Conservation (phyloP, 2,888 invertebrate species). For the Pecten maximus region DNA sequence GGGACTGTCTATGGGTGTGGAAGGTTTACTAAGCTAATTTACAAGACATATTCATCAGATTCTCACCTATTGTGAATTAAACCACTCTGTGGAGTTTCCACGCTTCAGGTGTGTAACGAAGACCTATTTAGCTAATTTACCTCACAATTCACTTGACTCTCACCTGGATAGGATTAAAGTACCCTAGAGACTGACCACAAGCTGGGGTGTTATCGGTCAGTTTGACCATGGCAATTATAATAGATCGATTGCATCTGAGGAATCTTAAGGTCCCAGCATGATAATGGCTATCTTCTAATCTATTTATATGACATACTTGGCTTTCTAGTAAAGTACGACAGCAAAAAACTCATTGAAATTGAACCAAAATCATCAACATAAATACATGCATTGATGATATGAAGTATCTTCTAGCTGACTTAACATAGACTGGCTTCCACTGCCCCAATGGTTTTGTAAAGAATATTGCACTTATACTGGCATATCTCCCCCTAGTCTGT, state of each 20-base stretch:
- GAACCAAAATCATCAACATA: not conserved
- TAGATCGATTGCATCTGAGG: not conserved
- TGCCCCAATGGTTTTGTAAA: too few species aligned
- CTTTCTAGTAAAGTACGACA: not conserved
- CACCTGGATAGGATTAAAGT: slow-evolving; percentile 8
- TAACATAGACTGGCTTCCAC: too few species aligned
- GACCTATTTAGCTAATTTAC: slow-evolving; percentile 30
- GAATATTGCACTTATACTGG: too few species aligned
- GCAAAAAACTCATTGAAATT: not conserved
- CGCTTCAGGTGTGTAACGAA: not conserved
- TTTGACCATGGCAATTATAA: not conserved
- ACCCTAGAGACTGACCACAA: slow-evolving; percentile 16
- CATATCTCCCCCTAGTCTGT: too few species aligned
- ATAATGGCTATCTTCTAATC: not conserved
- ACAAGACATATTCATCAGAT: not conserved
- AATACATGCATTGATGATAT: not conserved
- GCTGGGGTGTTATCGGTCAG: not conserved
- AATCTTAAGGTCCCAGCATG: not conserved
- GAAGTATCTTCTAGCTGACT: not conserved
- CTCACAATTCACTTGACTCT: not conserved
- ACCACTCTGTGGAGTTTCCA: not conserved
- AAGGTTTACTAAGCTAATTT: not conserved
- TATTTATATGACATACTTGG: not conserved
- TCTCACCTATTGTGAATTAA: not conserved
- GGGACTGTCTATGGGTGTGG: not conserved